phyloP scores from a whole-genome alignment of 2,113 vertebrate genomes.

The Trematomus loennbergii region DNA sequence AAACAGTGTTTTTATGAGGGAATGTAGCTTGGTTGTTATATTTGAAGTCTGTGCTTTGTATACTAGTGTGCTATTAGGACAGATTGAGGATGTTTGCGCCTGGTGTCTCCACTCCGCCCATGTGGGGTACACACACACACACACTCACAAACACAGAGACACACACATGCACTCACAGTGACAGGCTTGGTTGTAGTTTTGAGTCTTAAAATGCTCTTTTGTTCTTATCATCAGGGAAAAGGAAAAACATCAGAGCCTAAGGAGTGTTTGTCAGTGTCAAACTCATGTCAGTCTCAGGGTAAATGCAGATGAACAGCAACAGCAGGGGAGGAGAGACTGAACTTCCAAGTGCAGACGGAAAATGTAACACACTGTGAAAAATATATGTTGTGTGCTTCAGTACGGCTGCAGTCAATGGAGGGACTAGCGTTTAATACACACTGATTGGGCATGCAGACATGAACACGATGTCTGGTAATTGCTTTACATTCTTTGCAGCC shows the following conservation, averaged over 20 bases:
- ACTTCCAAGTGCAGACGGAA: slow-evolving; percentile 38
- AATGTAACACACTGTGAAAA: slow-evolving; percentile 33
- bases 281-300: slow-evolving; percentile 69
- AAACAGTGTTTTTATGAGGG: slow-evolving; percentile 80
- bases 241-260: slow-evolving; percentile 45
- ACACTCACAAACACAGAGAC: slow-evolving; percentile 41
- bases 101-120: slow-evolving; percentile 76
- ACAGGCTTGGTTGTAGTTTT: slow-evolving; percentile 66
- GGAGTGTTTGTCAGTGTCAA: slow-evolving; percentile 68
- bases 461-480: slow-evolving; percentile 47
- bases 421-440: slow-evolving; percentile 34
- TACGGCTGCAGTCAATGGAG: not conserved
- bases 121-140: slow-evolving; percentile 62
- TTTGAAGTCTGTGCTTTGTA: slow-evolving; percentile 75
- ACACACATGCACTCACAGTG: slow-evolving; percentile 35
- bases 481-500: slow-evolving; percentile 48
- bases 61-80: slow-evolving; percentile 73
- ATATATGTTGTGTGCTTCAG: slow-evolving; percentile 29
- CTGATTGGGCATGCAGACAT: slow-evolving; percentile 24
- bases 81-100: slow-evolving; percentile 77
- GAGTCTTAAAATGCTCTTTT: slow-evolving; percentile 67
- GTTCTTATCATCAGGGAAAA: slow-evolving; percentile 64
- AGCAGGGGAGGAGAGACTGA: slow-evolving; percentile 61
- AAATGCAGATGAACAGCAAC: slow-evolving; percentile 68
- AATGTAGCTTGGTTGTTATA: slow-evolving; percentile 64